Evolutionary conservation across 1,140 invertebrate species (phyloP).

Genomic region (Coptotermes formosanus): DNA sequence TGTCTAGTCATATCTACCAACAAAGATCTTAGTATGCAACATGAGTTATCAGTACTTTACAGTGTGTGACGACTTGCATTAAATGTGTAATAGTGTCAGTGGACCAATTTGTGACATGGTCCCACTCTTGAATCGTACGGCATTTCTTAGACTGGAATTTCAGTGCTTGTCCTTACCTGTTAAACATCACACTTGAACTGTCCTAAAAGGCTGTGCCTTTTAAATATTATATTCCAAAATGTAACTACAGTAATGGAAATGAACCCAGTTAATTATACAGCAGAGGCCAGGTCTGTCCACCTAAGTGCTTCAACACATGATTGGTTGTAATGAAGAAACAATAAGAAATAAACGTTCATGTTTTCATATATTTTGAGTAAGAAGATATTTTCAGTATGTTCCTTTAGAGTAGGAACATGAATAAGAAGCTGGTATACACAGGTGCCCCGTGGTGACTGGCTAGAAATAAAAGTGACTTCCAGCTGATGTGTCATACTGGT

Average conservation of each 20-base stretch:
- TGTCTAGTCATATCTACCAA: neutral
- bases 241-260: too few relatives aligned
- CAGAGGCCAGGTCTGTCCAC: neutral
- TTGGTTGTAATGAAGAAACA: neutral
- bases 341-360: neutral
- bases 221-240: neutral
- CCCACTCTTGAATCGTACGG: neutral
- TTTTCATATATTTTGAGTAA: neutral
- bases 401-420: neutral
- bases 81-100: neutral
- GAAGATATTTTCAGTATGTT: neutral
- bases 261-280: neutral
- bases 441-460: neutral
- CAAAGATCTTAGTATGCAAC: conserved; percentile 11
- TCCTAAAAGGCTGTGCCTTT: neutral
- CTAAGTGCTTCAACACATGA: neutral
- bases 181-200: neutral
- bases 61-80: neutral
- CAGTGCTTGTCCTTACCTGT: neutral
- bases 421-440: neutral
- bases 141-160: neutral
- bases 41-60: neutral
- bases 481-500: too few relatives aligned
- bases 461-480: too few relatives aligned
- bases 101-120: neutral